Percentiles rank a stretch among this genome's conserved stretches.
Evolutionary conservation across 1,140 invertebrate species (phyloP).

Genomic region (Chymomyza costata): DNA sequence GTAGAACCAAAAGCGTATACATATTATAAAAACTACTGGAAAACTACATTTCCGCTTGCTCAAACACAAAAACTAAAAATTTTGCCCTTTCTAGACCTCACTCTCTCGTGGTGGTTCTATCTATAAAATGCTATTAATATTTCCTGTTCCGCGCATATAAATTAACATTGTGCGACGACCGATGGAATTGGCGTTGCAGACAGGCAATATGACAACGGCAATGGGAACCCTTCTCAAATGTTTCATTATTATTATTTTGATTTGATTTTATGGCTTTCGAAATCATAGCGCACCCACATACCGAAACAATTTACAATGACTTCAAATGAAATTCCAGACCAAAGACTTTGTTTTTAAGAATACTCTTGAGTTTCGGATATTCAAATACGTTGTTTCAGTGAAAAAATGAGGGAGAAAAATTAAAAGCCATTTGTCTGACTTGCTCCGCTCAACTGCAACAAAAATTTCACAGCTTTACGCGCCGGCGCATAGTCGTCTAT

Average conservation of each 20-base stretch:
- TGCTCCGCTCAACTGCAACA: background rate
- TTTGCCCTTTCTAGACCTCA: constrained; percentile 9
- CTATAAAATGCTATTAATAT: too few relatives aligned
- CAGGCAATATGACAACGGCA: background rate
- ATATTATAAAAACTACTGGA: too few relatives aligned
- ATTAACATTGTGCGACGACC: constrained; percentile 35
- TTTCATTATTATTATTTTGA: constrained; percentile 26
- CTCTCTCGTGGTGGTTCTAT: too few relatives aligned
- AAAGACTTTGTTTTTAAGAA: too few relatives aligned
- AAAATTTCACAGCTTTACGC: background rate
- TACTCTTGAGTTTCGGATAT: too few relatives aligned
- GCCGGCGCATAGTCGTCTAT: background rate
- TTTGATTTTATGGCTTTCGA: constrained; percentile 46
- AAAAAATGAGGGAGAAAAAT: too few relatives aligned
- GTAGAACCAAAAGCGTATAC: too few relatives aligned
- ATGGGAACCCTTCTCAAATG: constrained; percentile 59
- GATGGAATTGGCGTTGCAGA: constrained; percentile 11
- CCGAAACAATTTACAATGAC: constrained; percentile 18
- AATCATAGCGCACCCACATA: constrained; percentile 42
- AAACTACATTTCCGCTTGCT: too few relatives aligned
- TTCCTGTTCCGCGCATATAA: constrained; percentile 67
- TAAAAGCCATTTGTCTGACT: too few relatives aligned
- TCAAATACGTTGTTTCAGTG: too few relatives aligned
- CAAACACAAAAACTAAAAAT: constrained; percentile 13
- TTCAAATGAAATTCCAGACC: background rate